Evolutionary conservation across 1,140 invertebrate species (phyloP).

Genomic region (Drosophila busckii): DNA sequence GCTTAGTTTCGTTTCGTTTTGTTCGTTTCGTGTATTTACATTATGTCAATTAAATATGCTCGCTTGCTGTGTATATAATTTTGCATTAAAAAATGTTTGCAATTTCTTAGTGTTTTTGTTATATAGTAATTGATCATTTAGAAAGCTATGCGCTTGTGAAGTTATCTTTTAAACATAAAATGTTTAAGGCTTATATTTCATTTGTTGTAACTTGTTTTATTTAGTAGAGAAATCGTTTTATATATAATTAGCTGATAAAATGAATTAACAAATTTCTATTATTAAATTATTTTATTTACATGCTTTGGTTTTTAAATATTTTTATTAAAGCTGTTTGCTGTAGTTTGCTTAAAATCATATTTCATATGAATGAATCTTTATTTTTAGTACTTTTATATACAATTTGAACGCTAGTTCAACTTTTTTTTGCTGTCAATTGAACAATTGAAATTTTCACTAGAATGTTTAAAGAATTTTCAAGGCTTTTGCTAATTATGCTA

Average conservation of each 20-base stretch:
- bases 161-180: conserved; percentile 47
- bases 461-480: no score
- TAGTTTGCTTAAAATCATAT: conserved; percentile 4
- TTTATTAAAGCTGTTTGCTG: conserved; percentile 12
- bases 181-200: conserved; percentile 14
- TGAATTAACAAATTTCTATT: conserved; percentile 23
- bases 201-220: conserved; percentile 17
- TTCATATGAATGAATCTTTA: conserved; percentile 3
- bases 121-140: conserved; percentile 54
- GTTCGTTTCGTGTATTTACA: conserved; percentile 58
- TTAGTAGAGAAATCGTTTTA: conserved; percentile 36
- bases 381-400: conserved; percentile 22
- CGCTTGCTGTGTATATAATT: conserved; percentile 22
- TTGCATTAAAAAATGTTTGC: conserved; percentile 18
- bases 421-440: conserved; percentile 12
- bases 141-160: conserved; percentile 51
- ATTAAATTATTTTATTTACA: conserved; percentile 22
- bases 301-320: conserved; percentile 2
- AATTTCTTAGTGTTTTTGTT: no score
- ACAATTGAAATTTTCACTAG: no score
- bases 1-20: conserved; percentile 19
- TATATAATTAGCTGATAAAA: conserved; percentile 22
- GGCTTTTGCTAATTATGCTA: no score
- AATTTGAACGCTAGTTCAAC: conserved; percentile 1
- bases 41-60: conserved; percentile 45